A percentile compares a stretch with the other conserved stretches of the same genome.
These are phyloP conservation scores for Noctua janthina DNA, from an alignment of 2,888 invertebrate genomes.

Conservation along the genomic window DNA sequence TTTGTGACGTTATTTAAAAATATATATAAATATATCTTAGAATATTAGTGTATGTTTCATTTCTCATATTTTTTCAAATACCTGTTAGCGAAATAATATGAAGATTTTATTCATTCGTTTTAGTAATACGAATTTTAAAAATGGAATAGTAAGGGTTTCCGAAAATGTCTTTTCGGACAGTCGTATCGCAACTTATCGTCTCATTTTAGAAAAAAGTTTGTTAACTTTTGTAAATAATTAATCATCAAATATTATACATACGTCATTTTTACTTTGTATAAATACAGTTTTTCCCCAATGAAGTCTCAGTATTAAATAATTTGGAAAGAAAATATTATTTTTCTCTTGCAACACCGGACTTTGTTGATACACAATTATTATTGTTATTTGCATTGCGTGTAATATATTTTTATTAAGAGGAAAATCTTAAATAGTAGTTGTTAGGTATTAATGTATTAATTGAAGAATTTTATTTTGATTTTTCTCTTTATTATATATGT, in stretches of 20 bases:
- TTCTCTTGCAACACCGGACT: conserved; percentile 79
- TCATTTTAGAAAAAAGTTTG: conserved; percentile 79
- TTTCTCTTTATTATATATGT: conserved; percentile 88
- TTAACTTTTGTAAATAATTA: conserved; percentile 88
- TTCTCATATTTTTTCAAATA: conserved; percentile 56
- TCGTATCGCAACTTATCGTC: conserved; percentile 74
- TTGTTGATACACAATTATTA: conserved; percentile 82
- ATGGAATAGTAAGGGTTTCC: conserved; percentile 58
- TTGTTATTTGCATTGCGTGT: conserved; percentile 89
- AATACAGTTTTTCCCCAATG: conserved; percentile 70
- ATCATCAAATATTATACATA: conserved; percentile 76
- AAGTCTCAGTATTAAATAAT: conserved; percentile 85
- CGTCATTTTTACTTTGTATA: conserved; percentile 80
- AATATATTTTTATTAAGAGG: conserved; percentile 90
- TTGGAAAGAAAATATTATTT: conserved; percentile 62
- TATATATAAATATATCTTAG: conserved; percentile 48
- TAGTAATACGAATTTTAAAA: conserved; percentile 50
- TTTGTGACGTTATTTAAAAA: conserved; percentile 47
- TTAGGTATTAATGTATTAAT: conserved; percentile 90
- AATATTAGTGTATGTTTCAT: conserved; percentile 52
- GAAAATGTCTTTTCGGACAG: conserved; percentile 62
- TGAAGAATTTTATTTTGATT: conserved; percentile 90
- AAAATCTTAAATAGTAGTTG: conserved; percentile 89
- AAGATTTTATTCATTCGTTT: conserved; percentile 61
- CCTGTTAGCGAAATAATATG: conserved; percentile 61